A percentile compares a stretch with the other conserved stretches of the same genome.
These are phyloP conservation scores for Temnopleurus reevesii DNA, from an alignment of 53 echinoderm and acorn worm species.

Conservation along the genomic window DNA sequence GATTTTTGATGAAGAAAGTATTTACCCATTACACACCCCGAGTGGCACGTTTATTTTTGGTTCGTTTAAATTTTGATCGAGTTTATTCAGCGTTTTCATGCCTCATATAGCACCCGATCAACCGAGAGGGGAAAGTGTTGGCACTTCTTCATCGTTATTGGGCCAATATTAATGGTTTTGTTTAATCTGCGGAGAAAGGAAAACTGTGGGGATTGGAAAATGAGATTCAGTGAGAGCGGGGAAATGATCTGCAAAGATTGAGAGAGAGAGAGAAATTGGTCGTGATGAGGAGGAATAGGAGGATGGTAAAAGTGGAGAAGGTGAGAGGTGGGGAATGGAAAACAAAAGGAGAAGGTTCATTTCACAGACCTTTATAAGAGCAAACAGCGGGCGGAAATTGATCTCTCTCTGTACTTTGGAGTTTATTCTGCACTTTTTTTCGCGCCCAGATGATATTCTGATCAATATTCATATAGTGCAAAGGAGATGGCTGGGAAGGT, in stretches of 20 bases:
- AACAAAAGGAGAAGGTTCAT: background rate
- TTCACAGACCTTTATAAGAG: background rate
- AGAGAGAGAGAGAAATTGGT: too few species aligned
- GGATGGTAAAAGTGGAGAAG: too few species aligned
- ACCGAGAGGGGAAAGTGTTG: background rate
- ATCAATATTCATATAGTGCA: conserved; percentile 16
- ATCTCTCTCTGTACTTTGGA: conserved; percentile 12
- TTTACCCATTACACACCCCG: background rate
- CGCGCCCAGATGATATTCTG: background rate
- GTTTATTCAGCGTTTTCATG: conserved; percentile 11
- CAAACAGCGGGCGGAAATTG: conserved; percentile 5
- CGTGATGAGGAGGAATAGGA: too few species aligned
- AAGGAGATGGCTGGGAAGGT: background rate
- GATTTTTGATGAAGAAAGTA: background rate
- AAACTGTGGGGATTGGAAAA: background rate
- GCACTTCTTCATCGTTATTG: conserved; percentile 2
- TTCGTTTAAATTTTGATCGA: background rate
- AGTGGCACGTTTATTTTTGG: background rate
- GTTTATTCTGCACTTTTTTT: background rate
- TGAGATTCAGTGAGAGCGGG: background rate
- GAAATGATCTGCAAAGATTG: too few species aligned
- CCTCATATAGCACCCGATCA: background rate
- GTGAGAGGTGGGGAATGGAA: too few species aligned
- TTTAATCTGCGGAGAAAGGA: background rate
- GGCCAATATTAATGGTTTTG: background rate